Conservation (phyloP, 2,113 vertebrate species). For the Macquaria australasica region DNA sequence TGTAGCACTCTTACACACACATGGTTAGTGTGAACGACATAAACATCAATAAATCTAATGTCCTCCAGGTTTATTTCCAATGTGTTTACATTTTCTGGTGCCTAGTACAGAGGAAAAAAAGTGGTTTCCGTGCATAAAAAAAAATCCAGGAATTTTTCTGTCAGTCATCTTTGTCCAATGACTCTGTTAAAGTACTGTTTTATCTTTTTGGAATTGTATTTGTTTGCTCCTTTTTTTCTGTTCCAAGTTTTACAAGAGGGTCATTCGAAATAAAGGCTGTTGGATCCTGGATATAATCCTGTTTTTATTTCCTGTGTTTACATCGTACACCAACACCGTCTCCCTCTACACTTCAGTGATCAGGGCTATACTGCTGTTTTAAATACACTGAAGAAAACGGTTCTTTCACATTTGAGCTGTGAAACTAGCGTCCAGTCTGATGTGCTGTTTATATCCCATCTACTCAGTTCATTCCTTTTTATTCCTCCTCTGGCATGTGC, state of each 20-base stretch:
- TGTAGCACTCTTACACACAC: conserved; percentile 45
- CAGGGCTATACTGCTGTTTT: background rate
- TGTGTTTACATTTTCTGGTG: conserved; percentile 99
- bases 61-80: conserved; percentile 94
- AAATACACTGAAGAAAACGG: background rate
- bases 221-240: conserved; percentile 51
- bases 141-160: conserved; percentile 81
- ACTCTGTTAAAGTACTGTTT: conserved; percentile 68
- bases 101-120: conserved; percentile 90
- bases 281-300: conserved; percentile 54
- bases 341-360: background rate
- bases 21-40: conserved; percentile 27
- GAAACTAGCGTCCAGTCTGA: conserved; percentile 5
- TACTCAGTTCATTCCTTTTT: background rate
- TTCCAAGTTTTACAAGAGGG: conserved; percentile 66
- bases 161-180: conserved; percentile 73
- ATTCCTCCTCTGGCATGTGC: conserved; percentile 2
- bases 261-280: conserved; percentile 79
- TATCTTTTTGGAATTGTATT: conserved; percentile 37
- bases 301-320: conserved; percentile 35
- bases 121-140: conserved; percentile 92
- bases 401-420: conserved; percentile 2
- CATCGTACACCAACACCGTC: conserved; percentile 23
- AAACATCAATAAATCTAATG: conserved; percentile 40
- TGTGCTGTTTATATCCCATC: conserved; percentile 14